Evolutionary conservation across 2,888 invertebrate genomes (phyloP).

Genomic region (Platycheirus rosarum): DNA sequence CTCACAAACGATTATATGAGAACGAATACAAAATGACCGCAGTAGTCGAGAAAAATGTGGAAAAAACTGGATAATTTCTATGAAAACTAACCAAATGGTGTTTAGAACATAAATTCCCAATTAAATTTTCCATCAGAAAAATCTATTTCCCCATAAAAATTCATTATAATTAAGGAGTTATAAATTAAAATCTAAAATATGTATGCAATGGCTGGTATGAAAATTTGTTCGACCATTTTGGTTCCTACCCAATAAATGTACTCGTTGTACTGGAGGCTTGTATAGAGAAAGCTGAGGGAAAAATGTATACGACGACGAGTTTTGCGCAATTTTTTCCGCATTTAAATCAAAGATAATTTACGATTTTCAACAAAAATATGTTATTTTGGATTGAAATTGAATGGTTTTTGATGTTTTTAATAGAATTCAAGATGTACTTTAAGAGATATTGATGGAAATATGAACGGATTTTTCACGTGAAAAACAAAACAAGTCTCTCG

Average conservation of each 20-base stretch:
- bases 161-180: conserved; percentile 20
- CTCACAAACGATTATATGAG: conserved; percentile 46
- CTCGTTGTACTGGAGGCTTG: conserved; percentile 46
- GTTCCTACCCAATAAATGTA: conserved; percentile 40
- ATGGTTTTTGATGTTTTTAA: conserved; percentile 2
- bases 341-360: conserved; percentile 37
- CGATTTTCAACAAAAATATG: conserved; percentile 13
- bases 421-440: conserved; percentile 45
- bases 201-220: conserved; percentile 69
- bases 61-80: conserved; percentile 63
- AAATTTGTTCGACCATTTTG: conserved; percentile 72
- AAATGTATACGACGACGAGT: conserved; percentile 50
- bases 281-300: conserved; percentile 65
- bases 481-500: conserved; percentile 46
- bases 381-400: conserved; percentile 21
- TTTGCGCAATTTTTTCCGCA: conserved; percentile 59
- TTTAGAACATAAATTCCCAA: conserved; percentile 42
- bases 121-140: conserved; percentile 48
- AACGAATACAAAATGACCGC: conserved; percentile 48
- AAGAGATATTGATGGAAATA: conserved; percentile 20
- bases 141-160: neutral
- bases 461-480: conserved; percentile 44
- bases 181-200: conserved; percentile 50
- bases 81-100: conserved; percentile 45
- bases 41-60: conserved; percentile 50